Evolutionary conservation across 2,888 invertebrate species (phyloP), one percentile per base, ranked within the genome.

Genomic region (Cataglyphis livida): DNA sequence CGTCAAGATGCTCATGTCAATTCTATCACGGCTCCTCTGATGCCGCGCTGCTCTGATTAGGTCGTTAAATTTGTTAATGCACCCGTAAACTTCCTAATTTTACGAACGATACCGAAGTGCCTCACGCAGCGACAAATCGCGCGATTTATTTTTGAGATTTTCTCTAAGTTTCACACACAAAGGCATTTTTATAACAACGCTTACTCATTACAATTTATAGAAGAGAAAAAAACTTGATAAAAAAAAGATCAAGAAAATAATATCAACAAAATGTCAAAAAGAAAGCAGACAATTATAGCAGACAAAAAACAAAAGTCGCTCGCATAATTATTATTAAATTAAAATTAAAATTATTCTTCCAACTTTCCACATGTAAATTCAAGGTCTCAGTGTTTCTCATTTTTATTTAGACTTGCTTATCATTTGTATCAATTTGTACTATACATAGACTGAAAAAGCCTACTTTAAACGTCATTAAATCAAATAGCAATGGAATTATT

Each of bases 1-100:
- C 86, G 91, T 91, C 90, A 91, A 87, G 86, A 90, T 84, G 85
- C 83, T 89, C 89, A 86, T 87, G 86, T 91, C 88, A 86, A 86
- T 87, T 87, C 65, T 71, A 38, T 85, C 84, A 89, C 90, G 91
- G 89, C 79, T 59, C 65, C 83, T 92, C 85, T 89, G 90, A 92
- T 87, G 89, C 88, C 84, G 86, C 82, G 88, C 85, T 84, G 85
- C 79, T 91, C 90, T 93, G 94, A 94, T 94, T 94, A 94, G 94
- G 91, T 94, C 93, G 93, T 94, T 94, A 94, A 92, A 90, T 85
- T 92, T 87, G 89, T 91, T 93, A 93, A 92, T 91, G 89, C 91
- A 84, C 76, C 91, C 88, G 89, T 91, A 93, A 93, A 93, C 81
- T 75, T 70, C 41, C 84, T 90, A 91, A 92, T 92, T 93, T 92